Percentiles rank a stretch among this genome's conserved stretches.
Conservation (phyloP, 1,140 invertebrate genomes). For the Goniozus legneri region DNA sequence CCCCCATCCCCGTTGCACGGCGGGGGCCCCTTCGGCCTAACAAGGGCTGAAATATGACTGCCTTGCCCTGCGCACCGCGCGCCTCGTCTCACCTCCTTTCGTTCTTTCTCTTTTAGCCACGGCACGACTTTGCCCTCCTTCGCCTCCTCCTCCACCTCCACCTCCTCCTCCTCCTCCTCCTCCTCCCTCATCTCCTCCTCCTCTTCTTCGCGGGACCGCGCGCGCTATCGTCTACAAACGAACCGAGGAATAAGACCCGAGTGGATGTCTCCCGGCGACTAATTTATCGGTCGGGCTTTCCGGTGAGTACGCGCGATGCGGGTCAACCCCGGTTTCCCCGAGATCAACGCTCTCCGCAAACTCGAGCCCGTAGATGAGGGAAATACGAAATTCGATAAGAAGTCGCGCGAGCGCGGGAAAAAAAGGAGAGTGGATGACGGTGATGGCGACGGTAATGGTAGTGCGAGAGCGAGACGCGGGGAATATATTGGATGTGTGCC, state of each 20-base stretch:
- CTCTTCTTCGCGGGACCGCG: neutral
- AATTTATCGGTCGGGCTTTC: slow-evolving; percentile 31
- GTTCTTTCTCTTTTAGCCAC: slow-evolving; percentile 2
- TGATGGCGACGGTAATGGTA: slow-evolving; percentile 35
- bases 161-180: neutral
- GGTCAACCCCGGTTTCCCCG: no score
- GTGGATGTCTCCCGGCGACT: slow-evolving; percentile 30
- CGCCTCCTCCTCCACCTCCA: neutral
- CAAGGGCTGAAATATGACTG: slow-evolving; percentile 52
- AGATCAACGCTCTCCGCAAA: slow-evolving; percentile 24
- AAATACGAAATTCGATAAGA: no score
- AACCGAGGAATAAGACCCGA: no score
- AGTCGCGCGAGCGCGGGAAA: fast-evolving
- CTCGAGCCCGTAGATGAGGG: slow-evolving; percentile 6
- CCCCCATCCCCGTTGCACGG: slow-evolving; percentile 39
- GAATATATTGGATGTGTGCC: slow-evolving; percentile 50
- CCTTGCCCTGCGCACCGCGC: slow-evolving; percentile 31
- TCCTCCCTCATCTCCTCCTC: neutral
- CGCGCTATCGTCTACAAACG: no score
- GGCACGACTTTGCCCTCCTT: neutral
- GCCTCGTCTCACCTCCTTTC: slow-evolving; percentile 28
- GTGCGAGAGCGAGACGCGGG: slow-evolving; percentile 46
- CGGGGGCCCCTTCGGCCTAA: slow-evolving; percentile 46
- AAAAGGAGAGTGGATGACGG: slow-evolving; percentile 2
- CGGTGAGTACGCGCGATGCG: no score